Evolutionary conservation across 2,888 invertebrate genomes (phyloP), one percentile per base, ranked within the genome.

Genomic region (Zaprionus obscuricornis): DNA sequence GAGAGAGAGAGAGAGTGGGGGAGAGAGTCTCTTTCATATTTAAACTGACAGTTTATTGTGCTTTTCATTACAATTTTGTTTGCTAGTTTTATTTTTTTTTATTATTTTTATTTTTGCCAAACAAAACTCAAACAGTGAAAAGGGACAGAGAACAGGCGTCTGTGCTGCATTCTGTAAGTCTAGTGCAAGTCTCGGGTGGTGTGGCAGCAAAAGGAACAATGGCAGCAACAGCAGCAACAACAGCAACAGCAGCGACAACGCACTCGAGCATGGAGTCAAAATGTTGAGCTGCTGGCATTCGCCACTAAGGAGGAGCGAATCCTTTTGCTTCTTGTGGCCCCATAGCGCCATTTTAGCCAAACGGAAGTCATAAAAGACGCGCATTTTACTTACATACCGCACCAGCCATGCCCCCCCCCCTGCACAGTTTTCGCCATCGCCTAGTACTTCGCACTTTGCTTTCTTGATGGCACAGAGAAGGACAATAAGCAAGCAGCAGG

Each of bases 21-120:
- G 43, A 40, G 31, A 31, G 33, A 22, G 59, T 51, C 46, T 76
- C 81, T 79, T 73, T 79, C 85, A 81, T 84, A 77, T 84, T 84
- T 79, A 81, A 84, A 82, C 85, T 77, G 85, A 84, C 79, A 79
- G 82, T 81, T 79, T 79, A 79, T 84, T 84, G 79, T 72, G 78
- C 79, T 79, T 84, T 84, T 79, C 78, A 84, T 78, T 78, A 84
- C 74, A 71, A 81, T 84, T 78, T 72, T 62, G 63, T 66, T 70
- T 72, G 79, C 66, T 63, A 52, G 74, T 73, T 76, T 83, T 75
- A 72, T 78, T 79, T n/a, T n/a, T n/a, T n/a, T n/a, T n/a, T n/a
- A n/a, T n/a, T n/a, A n/a, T n/a, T n/a, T n/a, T n/a, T n/a, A n/a
- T n/a, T n/a, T n/a, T 70, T 58, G 49, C 68, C 81, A 79, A 76